Evolutionary conservation across 2,888 invertebrate genomes (phyloP), one percentile per base, ranked within the genome.

Genomic region (Microctonus brassicae): DNA sequence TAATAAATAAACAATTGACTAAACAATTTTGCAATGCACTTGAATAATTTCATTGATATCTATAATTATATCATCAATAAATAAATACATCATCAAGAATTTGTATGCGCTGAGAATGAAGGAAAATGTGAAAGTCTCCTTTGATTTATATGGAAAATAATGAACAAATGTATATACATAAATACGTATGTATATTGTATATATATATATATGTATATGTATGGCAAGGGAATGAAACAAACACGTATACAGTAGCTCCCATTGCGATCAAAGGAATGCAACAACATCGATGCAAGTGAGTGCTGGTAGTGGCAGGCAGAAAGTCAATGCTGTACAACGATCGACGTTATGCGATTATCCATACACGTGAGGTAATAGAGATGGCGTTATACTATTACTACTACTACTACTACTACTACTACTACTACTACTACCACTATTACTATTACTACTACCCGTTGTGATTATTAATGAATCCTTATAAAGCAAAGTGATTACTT

Each of bases 21-120:
- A n/a, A 39, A 39, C n/a, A 4, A 39, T 39, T n/a, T 13, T 39
- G n/a, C n/a, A 39, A 39, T 39, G 4, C 4, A 39, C 13, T n/a
- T n/a, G n/a, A n/a, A 33, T 13, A n/a, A 34, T 11, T 34, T 58
- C 2, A 20, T 58, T 58, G 20, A 2, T 20, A 34, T n/a, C n/a
- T 4, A 10, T n/a, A 58, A 58, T 20, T 11, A 34, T 22, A 34
- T 60, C 0, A 73, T 73, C 73, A 72, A 76, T 76, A 79, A 77
- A 79, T n/a, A n/a, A n/a, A n/a, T n/a, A n/a, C n/a, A n/a, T n/a
- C 77, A 80, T 81, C n/a, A 77, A 73, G 79, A 78, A 80, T 79
- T 79, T 77, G 80, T 78, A 76, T 68, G 39, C 36, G 57, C 75
- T 1, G 4, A 69, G 72, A 64, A 62, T 72, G 75, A n/a, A n/a